Base-by-base conservation (phyloP, 2,113 vertebrate species). In the Mormoops blainvillei region DNA sequence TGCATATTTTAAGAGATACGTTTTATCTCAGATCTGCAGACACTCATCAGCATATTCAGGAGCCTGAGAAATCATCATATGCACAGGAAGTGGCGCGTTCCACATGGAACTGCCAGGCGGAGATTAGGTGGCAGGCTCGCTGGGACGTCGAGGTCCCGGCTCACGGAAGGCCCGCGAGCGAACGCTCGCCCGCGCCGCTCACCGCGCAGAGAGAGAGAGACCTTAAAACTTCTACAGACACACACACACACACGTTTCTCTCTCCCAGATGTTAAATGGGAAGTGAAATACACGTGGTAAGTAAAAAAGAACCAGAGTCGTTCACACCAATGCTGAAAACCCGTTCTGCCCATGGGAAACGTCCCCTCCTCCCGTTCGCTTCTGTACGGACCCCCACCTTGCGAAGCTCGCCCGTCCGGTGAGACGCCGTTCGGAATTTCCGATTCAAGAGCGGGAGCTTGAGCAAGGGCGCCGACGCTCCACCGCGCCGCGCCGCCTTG, bases 21-120 rank as follows among this genome's bases (percentile, higher is more conserved):
- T 10, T 96, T 89, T 89, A 94, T 96, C 56, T 97, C 28, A 24
- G 19, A 91, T 77, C 58, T 85, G 52, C 73, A 97, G 76, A 33
- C 82, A 18, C 58, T 68, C 70, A 81, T 94, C 95, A 97, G 63
- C 94, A 65, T 58, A 94, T 96, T 63, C 43, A 94, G 0, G 20
- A 93, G 11, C 2, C 68, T 89, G 20, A 91, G 91, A 97, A 95
- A 48, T 54, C 19, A 76, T 95, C 1, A 8, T 50, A 74, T 93
- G 96, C 86, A 63, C 48, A 93, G 78, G 70, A 56, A 11, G 1
- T 10, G n/a, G 41, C 20, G 38, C 15, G 18, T 18, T 81, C 45
- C 0, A 0, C 36, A 33, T 9, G 4, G 1, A 24, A 8, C 1
- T 18, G 10, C 61, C 28, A 61, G 38, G 0, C 0, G 3, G 52